Percentiles rank a stretch among this genome's conserved stretches.
Evolutionary conservation across 1,140 invertebrate species (phyloP).

Genomic region (Babylonia areolata): DNA sequence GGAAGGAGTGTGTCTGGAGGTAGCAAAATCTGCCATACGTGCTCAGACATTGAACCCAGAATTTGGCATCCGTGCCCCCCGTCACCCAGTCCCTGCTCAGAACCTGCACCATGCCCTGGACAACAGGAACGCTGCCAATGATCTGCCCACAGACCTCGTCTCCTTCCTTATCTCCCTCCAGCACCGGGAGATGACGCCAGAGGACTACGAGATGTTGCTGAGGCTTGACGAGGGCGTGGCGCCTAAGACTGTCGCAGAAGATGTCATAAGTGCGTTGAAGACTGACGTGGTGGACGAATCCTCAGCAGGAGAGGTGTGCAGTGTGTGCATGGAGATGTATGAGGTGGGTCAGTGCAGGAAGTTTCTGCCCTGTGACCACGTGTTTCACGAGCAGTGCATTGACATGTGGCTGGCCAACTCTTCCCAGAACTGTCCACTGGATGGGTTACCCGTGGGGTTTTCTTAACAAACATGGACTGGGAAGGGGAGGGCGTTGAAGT

Average conservation of each 20-base stretch:
- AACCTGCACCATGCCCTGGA: constrained; percentile 61
- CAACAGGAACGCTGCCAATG: constrained; percentile 49
- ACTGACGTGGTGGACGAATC: constrained; percentile 56
- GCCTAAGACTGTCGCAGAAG: constrained; percentile 64
- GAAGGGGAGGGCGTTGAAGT: neutral
- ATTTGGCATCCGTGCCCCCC: neutral
- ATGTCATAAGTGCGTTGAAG: constrained; percentile 53
- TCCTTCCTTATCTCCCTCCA: constrained; percentile 63
- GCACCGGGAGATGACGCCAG: constrained; percentile 67
- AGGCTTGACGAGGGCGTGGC: constrained; percentile 64
- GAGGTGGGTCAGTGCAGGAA: constrained; percentile 62
- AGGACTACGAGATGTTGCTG: constrained; percentile 71
- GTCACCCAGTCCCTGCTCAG: constrained; percentile 47
- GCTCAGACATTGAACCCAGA: neutral
- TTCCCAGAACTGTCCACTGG: constrained; percentile 70
- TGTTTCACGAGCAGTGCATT: constrained; percentile 67
- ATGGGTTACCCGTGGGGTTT: constrained; percentile 64
- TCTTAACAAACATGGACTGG: neutral
- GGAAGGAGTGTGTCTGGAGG: constrained; percentile 29
- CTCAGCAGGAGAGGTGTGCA: constrained; percentile 55
- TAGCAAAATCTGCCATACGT: constrained; percentile 15
- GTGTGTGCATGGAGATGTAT: constrained; percentile 69
- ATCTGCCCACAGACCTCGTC: constrained; percentile 51
- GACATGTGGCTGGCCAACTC: constrained; percentile 69
- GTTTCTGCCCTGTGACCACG: constrained; percentile 68